Conservation (phyloP, 2,113 vertebrate species). For the Rousettus leschenaultii region DNA sequence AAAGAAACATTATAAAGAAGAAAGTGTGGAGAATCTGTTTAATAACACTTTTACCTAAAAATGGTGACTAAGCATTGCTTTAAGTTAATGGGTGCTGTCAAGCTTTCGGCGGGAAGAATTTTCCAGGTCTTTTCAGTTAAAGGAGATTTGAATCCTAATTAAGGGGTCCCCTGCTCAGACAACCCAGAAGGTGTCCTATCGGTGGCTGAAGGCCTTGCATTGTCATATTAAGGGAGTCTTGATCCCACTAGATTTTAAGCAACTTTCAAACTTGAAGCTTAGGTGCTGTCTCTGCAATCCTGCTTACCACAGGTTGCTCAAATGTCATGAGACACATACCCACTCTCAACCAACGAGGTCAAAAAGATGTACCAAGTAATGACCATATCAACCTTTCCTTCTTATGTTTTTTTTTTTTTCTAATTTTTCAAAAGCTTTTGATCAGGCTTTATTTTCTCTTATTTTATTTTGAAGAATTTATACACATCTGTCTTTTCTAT, state of each 20-base stretch:
- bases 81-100: background rate
- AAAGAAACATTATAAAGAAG: background rate
- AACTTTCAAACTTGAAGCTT: background rate
- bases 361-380: background rate
- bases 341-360: background rate
- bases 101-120: background rate
- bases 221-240: background rate
- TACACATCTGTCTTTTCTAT: background rate
- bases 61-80: background rate
- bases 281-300: background rate
- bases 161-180: background rate
- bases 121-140: background rate
- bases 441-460: slow-evolving; percentile 1
- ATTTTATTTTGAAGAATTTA: background rate
- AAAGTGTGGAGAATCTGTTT: background rate
- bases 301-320: background rate
- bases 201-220: background rate
- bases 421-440: background rate
- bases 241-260: background rate
- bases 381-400: background rate
- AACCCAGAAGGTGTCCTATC: background rate
- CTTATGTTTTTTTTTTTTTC: background rate
- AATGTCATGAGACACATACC: background rate
- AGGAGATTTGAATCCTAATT: background rate
- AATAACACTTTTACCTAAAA: background rate